Evolutionary conservation across 2,888 invertebrate genomes (phyloP), one percentile per base, ranked within the genome.

Genomic region (Athripsodes cinereus): DNA sequence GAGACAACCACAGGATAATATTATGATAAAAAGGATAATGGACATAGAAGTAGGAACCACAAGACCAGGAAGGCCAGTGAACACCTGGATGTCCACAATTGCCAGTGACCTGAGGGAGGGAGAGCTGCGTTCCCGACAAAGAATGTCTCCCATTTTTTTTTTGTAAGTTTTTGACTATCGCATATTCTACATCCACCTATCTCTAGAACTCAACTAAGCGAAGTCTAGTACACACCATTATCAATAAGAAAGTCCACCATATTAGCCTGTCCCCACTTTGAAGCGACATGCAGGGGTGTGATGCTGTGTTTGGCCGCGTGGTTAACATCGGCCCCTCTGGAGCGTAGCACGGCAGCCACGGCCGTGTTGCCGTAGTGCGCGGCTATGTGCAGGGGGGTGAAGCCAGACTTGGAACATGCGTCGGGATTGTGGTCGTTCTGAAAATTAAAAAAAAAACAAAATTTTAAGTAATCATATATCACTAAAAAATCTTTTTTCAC

Each of bases 341-440:
- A 86, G 53, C 97, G 84, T 51, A 99, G 79, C 55, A 98, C 81
- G 62, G 52, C 85, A 2, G 94, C 97, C 62, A 97, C 93, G 67
- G 92, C 92, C 64, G 92, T 92, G 75, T 98, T 98, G 55, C 98
- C 97, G 74, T 99, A 99, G 79, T 99, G 98, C 2, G 98, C 91
- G 19, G 96, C 95, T 67, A 99, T 99, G 76, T 99, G 99, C 26
- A 99, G 82, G 0, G 99, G 97, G 0, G 99, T 99, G 75, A 99
- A 99, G 22, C 97, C 97, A 62, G 94, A 95, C 76, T 96, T 97
- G 1, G 96, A 96, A 58, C 95, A 93, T 2, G 95, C 92, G 74
- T 98, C 97, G 0, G 97, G 95, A 73, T 96, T 96, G 75, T 94
- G 93, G 71, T 96, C 96, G 74, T 94, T 96, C 82, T 89, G 75